Evolutionary conservation across 2,888 invertebrate species (phyloP), one percentile per base, ranked within the genome.

Genomic region (Drosophila anceps): DNA sequence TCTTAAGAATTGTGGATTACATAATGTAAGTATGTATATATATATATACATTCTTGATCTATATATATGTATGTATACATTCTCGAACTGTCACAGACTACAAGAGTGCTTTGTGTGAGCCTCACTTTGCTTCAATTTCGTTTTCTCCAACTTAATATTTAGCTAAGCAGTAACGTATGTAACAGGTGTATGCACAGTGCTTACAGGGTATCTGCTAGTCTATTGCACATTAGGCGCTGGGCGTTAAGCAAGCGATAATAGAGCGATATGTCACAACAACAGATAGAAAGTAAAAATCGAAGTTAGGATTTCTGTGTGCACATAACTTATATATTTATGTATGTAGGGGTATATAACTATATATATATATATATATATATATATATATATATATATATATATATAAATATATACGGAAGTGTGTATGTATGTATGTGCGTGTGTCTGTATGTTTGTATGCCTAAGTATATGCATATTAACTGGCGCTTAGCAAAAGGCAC

Each of bases 381-480:
- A 44, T 6, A 44, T 44, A 44, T 44, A 24, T 43, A 20, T 10
- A n/a, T n/a, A 39, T n/a, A 12, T 43, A 33, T 44, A 10, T 35
- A 24, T 15, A 44, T 33, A 24, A 7, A 44, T n/a, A 24, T 1
- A n/a, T 33, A 41, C 18, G 20, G 3, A 24, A n/a, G n/a, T n/a
- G n/a, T n/a, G n/a, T n/a, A 31, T 39, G 10, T 35, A 29, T 18
- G 7, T 20, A 6, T 1, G 4, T n/a, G 10, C 27, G n/a, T 2
- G 7, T 9, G 10, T 13, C 9, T 50, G 10, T 10, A 5, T 53
- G 3, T 20, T 10, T 43, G 15, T 24, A 6, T 20, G 18, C 9
- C 13, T 35, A 35, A 35, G 20, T 57, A 58, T 59, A 37, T 59
- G 44, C 44, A 48, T 61, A 61, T 37, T 24, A 55, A 31, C 44